Evolutionary conservation across 2,888 invertebrate genomes (phyloP).

Genomic region (Philaethria dido): DNA sequence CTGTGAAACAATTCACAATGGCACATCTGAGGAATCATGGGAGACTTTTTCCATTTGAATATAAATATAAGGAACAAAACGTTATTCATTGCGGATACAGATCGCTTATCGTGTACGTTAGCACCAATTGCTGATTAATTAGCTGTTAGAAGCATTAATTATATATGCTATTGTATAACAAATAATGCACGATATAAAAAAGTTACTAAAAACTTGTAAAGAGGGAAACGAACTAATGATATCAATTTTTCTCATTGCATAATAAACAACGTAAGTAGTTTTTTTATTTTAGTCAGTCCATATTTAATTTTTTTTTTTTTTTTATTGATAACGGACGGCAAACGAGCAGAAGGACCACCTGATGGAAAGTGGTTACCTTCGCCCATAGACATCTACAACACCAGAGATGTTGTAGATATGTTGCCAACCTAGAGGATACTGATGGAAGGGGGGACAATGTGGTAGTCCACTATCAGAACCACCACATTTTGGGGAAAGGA

Average conservation of each 20-base stretch:
- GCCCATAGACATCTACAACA: no score
- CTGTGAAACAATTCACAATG: conserved; percentile 74
- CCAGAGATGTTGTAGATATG: no score
- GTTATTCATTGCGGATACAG: conserved; percentile 50
- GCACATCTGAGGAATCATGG: conserved; percentile 77
- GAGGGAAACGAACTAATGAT: neutral
- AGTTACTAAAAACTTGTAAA: neutral
- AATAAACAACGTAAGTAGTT: neutral
- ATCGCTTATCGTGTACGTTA: conserved; percentile 39
- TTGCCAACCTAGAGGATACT: no score
- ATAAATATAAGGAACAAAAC: conserved; percentile 44
- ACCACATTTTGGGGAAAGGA: no score
- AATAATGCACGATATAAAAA: conserved; percentile 8
- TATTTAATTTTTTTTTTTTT: neutral
- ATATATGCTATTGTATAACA: conserved; percentile 14
- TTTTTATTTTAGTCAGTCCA: neutral
- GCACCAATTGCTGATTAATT: conserved; percentile 32
- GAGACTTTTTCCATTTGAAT: conserved; percentile 60
- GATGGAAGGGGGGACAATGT: no score
- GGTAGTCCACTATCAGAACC: no score
- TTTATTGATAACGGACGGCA: neutral
- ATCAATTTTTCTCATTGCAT: neutral
- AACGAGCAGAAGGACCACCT: no score
- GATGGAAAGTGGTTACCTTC: no score
- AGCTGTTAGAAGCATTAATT: conserved; percentile 14